Base-by-base conservation (phyloP, 2,797 vertebrate genomes). In the Emydoidea blandingii region DNA sequence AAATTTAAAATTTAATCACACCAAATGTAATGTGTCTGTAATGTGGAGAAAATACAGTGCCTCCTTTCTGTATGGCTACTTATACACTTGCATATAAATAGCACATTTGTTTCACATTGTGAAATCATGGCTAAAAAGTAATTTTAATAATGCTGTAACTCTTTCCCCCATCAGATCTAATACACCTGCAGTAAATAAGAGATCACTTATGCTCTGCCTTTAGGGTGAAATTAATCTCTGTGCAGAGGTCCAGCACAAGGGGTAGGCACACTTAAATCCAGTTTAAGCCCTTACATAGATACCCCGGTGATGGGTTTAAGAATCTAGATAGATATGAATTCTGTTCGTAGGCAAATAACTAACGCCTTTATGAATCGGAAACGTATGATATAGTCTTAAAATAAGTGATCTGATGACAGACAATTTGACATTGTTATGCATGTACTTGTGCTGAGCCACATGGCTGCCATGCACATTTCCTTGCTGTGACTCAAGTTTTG, bases 401-500 rank as follows among this genome's bases (percentile, higher is more conserved):
- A 91, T 85, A 88, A 59, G 82, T 41, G 87, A 86, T 65, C 91
- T 85, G 87, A 57, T 49, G 78, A 93, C 89, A 96, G 89, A 81
- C 74, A 57, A 34, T 62, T 93, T 87, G 88, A 27, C 25, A 82
- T 87, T 37, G 94, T 94, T 93, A 90, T 92, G 91, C 81, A 88
- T 94, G 47, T 84, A 80, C 86, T 95, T 96, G 86, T 94, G 92
- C 86, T 94, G 91, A 91, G 72, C 88, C 65, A 18, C 68, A 53
- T 59, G 76, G 76, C 84, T 91, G 79, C 68, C 79, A 93, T 86
- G 95, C 90, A 93, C 89, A 95, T 95, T 81, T 87, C 65, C 85
- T 72, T 68, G 56, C 76, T 87, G 53, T 88, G 92, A 90, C 90
- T 81, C 93, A 86, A 81, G 37, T 82, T 88, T 91, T 90, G 93